Conservation (phyloP, 2,113 vertebrate genomes). For the Nannospalax galili region DNA sequence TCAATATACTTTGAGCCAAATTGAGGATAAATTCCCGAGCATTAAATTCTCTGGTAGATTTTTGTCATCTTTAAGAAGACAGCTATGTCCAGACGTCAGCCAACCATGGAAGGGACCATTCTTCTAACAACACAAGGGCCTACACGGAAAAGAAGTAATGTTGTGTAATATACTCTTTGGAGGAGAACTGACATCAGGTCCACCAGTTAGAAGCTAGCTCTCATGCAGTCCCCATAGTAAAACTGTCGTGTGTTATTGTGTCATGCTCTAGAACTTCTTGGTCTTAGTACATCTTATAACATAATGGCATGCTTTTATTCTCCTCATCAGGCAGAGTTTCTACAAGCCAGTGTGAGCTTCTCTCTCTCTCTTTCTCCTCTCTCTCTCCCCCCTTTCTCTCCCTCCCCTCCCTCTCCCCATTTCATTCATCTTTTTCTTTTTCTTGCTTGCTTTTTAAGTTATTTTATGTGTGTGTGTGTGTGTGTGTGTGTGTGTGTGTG, state of each 20-base stretch:
- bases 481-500: not conserved
- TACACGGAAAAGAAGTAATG: not conserved
- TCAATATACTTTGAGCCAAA: not conserved
- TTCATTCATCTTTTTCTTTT: too few species aligned
- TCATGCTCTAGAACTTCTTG: not conserved
- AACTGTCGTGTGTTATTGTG: not conserved
- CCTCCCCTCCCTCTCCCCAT: rapidly evolving
- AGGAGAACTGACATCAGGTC: not conserved
- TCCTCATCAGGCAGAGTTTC: not conserved
- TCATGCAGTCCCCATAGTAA: not conserved
- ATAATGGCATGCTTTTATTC: not conserved
- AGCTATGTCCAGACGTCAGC: not conserved
- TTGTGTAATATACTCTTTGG: rapidly evolving
- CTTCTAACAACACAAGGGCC: not conserved
- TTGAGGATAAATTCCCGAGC: not conserved
- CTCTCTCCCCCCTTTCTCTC: not conserved
- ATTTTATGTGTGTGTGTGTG: not conserved
- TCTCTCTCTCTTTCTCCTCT: not conserved
- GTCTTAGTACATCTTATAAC: not conserved
- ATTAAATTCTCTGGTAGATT: not conserved
- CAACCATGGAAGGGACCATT: not conserved
- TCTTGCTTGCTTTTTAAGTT: not conserved
- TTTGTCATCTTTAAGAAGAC: not conserved
- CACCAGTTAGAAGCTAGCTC: not conserved
- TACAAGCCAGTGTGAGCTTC: not conserved